Evolutionary conservation across 1,140 invertebrate genomes (phyloP).

Genomic region (Drosophila miranda): DNA sequence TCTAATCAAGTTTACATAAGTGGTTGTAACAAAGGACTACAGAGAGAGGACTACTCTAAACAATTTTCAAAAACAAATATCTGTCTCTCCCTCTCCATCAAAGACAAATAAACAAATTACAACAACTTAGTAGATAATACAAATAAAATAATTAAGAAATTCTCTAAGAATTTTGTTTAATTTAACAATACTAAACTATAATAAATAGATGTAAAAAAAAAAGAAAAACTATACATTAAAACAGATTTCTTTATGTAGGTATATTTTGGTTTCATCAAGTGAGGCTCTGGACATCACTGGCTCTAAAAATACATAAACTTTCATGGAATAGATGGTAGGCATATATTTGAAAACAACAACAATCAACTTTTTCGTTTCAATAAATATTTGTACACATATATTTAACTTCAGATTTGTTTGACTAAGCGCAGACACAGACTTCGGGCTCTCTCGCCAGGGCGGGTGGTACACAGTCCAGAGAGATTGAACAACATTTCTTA

Average conservation of each 20-base stretch:
- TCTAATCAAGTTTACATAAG: conserved; percentile 49
- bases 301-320: conserved; percentile 25
- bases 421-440: conserved; percentile 53
- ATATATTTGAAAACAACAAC: conserved; percentile 31
- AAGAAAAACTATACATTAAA: too few relatives aligned
- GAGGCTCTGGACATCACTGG: conserved; percentile 16
- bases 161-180: conserved; percentile 4
- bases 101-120: conserved; percentile 40
- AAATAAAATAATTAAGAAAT: conserved; percentile 3
- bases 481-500: conserved; percentile 34
- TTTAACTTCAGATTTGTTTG: conserved; percentile 61
- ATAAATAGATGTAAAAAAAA: too few relatives aligned
- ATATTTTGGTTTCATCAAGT: conserved; percentile 8
- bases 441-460: conserved; percentile 17
- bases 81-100: conserved; percentile 16
- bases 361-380: conserved; percentile 59
- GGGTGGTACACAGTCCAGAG: not conserved
- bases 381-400: conserved; percentile 80
- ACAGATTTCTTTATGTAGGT: too few relatives aligned
- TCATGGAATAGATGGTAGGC: not conserved
- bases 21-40: conserved; percentile 20
- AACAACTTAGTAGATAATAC: conserved; percentile 5
- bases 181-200: conserved; percentile 2
- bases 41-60: conserved; percentile 44
- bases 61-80: conserved; percentile 44